phyloP scores from a whole-genome alignment of 2,113 vertebrate species.

The Caranx ignobilis region DNA sequence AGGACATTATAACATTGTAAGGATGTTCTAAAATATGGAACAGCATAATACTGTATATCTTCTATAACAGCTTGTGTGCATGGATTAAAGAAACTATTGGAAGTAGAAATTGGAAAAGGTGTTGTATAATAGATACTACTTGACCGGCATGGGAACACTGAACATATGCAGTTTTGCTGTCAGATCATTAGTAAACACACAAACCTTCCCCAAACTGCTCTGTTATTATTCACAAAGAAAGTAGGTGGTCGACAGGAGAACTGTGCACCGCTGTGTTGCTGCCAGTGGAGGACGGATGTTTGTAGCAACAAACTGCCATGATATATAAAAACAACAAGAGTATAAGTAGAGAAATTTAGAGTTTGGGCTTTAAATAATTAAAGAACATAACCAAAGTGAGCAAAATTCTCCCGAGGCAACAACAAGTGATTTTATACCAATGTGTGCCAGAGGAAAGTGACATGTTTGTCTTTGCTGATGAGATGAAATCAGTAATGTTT shows the following conservation, averaged over 20 bases:
- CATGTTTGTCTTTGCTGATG: too few relatives aligned
- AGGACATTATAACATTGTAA: too few relatives aligned
- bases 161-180: neutral
- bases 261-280: conserved; percentile 27
- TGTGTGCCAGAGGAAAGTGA: neutral
- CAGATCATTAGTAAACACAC: neutral
- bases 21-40: too few relatives aligned
- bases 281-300: conserved; percentile 19
- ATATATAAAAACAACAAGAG: neutral
- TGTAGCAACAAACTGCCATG: neutral
- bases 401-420: neutral
- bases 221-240: neutral
- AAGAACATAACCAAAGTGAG: neutral
- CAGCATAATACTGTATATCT: too few relatives aligned
- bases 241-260: conserved; percentile 2
- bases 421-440: neutral
- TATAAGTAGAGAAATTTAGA: neutral
- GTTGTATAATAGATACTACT: neutral
- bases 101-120: neutral
- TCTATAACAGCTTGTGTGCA: neutral
- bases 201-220: neutral
- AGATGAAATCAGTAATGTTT: neutral
- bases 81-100: conserved; percentile 14
- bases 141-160: neutral
- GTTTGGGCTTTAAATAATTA: neutral